Evolutionary conservation across 2,888 invertebrate species (phyloP), one percentile per base, ranked within the genome.

Genomic region (Aphelenchoides bicaudatus): DNA sequence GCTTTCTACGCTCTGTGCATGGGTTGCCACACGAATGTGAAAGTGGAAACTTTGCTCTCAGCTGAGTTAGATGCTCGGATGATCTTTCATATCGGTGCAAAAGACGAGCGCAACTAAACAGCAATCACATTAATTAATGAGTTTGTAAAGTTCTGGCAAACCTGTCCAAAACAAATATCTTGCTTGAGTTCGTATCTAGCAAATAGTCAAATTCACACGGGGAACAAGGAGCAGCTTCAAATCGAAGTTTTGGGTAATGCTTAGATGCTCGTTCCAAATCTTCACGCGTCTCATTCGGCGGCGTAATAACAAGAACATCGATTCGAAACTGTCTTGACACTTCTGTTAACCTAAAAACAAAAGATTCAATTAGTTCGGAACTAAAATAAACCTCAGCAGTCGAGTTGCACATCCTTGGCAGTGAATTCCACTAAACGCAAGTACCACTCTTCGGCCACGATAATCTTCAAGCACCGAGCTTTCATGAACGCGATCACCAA

Each of bases 171-270:
- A 43, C 43, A n/a, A 43, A 43, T 10, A 43, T 43, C 23, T 21
- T 43, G 43, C 43, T 43, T 10, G 8, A 21, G 6, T 6, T 43
- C 8, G 43, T 43, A 25, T 43, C 43, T 8, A 43, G n/a, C 10
- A 43, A 8, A 10, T 43, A 19, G 43, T 43, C 43, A n/a, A 43
- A 43, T 43, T 43, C 43, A n/a, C 43, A 43, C 10, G 43, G 43
- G 6, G 16, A 10, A n/a, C 43, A 43, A 19, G 43, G 43, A n/a
- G 43, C 43, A n/a, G n/a, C 43, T 21, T 43, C 43, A n/a, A 43
- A 43, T 8, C 43, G 43, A 6, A 43, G 43, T 10, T 10, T 25
- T 6, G 43, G 43, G 23, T 43, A 43, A 10, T 25, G 10, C 23
- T 25, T 19, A 6, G 43, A 19, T n/a, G 43, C 43, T n/a, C 43